phyloP scores from a whole-genome alignment of 2,113 vertebrate genomes.

The Beaufortia kweichowensis region DNA sequence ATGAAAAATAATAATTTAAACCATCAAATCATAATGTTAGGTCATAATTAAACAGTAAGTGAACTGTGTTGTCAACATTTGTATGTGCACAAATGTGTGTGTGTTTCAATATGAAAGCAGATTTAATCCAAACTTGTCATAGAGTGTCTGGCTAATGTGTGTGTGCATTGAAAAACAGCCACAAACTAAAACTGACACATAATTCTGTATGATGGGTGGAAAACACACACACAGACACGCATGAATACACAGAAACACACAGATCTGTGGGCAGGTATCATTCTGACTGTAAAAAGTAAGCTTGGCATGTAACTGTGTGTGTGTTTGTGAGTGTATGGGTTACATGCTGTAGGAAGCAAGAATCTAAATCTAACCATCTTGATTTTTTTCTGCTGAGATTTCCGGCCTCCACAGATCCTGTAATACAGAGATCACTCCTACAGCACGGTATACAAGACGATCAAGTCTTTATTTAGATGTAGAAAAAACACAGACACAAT shows the following conservation, averaged over 20 bases:
- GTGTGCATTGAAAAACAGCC: conserved; percentile 3
- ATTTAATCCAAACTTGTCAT: conserved; percentile 25
- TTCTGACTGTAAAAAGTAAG: background rate
- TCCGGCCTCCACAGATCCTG: conserved; percentile 1
- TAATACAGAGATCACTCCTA: background rate
- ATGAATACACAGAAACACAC: conserved; percentile 14
- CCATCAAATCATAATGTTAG: no score
- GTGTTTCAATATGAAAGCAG: no score
- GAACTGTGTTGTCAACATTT: no score
- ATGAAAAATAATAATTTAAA: no score
- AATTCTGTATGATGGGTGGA: conserved; percentile 26
- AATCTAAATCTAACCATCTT: background rate
- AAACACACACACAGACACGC: conserved; percentile 49
- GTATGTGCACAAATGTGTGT: no score
- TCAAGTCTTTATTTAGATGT: background rate
- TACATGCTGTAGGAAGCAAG: conserved; percentile 4
- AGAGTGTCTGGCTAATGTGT: background rate
- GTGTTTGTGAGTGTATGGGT: background rate
- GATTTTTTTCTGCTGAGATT: background rate
- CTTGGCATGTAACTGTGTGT: background rate
- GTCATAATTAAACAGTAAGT: no score
- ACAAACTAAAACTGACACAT: conserved; percentile 26
- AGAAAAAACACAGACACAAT: background rate
- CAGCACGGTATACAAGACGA: background rate
- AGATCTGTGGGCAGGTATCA: conserved; percentile 29